phyloP scores from a whole-genome alignment of 1,140 invertebrate species.

The Glossosoma conforme region DNA sequence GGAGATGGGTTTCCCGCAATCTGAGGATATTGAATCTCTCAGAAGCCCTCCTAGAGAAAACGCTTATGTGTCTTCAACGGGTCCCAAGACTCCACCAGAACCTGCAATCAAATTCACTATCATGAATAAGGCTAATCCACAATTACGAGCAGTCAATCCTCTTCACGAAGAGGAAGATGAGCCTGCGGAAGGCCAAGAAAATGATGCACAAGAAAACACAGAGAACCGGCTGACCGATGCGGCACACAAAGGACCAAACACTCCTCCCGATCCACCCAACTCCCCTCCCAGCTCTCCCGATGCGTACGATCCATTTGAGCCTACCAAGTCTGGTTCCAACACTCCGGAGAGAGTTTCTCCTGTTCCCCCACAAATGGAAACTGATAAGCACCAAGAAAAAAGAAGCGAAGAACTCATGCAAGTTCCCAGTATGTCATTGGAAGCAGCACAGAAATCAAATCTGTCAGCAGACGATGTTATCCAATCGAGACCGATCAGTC shows the following conservation, averaged over 20 bases:
- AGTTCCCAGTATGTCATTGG: constrained; percentile 35
- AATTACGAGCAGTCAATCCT: constrained; percentile 31
- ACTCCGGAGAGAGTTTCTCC: constrained; percentile 45
- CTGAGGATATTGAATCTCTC: constrained; percentile 28
- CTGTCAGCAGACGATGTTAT: constrained; percentile 45
- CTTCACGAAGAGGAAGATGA: constrained; percentile 37
- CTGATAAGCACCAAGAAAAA: constrained; percentile 19
- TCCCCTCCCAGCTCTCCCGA: constrained; percentile 64
- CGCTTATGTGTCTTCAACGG: constrained; percentile 41
- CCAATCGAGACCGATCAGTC: constrained; percentile 41
- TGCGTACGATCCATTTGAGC: constrained; percentile 83
- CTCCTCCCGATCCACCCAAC: constrained; percentile 58
- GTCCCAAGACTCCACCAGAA: constrained; percentile 43
- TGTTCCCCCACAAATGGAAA: constrained; percentile 35
- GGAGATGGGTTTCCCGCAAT: constrained; percentile 36
- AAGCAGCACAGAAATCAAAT: constrained; percentile 49
- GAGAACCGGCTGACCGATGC: constrained; percentile 12
- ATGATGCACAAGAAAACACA: constrained; percentile 12
- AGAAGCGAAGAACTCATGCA: constrained; percentile 12
- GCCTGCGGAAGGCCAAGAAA: constrained; percentile 42
- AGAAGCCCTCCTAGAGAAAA: constrained; percentile 40
- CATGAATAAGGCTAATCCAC: constrained; percentile 27
- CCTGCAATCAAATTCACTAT: constrained; percentile 33
- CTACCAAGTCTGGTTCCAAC: constrained; percentile 72
- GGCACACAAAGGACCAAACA: constrained; percentile 54